phyloP scores from a whole-genome alignment of 1,140 invertebrate species.

The Nephila pilipes region DNA sequence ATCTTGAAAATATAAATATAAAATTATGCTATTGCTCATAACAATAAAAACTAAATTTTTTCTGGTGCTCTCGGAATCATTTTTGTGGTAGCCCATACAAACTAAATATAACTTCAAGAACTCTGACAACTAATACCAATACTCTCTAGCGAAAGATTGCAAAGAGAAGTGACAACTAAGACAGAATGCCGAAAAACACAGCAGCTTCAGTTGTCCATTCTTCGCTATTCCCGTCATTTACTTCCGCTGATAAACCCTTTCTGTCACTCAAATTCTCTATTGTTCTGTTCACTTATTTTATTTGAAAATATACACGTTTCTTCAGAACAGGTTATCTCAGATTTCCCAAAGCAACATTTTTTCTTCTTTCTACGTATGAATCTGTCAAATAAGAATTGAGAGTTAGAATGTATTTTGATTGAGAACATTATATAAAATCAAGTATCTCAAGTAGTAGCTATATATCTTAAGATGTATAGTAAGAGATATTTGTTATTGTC shows the following conservation, averaged over 20 bases:
- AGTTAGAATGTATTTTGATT: background rate
- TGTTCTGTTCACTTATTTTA: conserved; percentile 22
- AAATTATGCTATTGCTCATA: too few species aligned
- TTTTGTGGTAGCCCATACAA: background rate
- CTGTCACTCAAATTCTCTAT: conserved; percentile 13
- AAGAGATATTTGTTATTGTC: too few species aligned
- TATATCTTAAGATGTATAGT: too few species aligned
- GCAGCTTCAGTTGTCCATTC: background rate
- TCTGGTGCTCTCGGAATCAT: background rate
- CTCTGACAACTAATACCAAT: background rate
- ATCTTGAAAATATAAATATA: too few species aligned
- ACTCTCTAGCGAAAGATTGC: background rate
- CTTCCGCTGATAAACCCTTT: conserved; percentile 5
- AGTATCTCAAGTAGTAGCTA: too few species aligned
- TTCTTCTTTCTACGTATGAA: background rate
- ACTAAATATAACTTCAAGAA: background rate
- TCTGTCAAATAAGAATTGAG: background rate
- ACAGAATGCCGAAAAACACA: conserved; percentile 21
- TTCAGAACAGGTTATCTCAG: background rate
- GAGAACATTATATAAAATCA: background rate
- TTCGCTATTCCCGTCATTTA: conserved; percentile 16
- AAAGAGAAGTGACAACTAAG: background rate
- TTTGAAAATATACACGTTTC: background rate
- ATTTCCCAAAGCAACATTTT: background rate
- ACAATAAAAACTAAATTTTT: background rate